A percentile compares a stretch with the other conserved stretches of the same genome.
Evolutionary conservation across 2,113 vertebrate species (phyloP).

Genomic region (Trichechus manatus): DNA sequence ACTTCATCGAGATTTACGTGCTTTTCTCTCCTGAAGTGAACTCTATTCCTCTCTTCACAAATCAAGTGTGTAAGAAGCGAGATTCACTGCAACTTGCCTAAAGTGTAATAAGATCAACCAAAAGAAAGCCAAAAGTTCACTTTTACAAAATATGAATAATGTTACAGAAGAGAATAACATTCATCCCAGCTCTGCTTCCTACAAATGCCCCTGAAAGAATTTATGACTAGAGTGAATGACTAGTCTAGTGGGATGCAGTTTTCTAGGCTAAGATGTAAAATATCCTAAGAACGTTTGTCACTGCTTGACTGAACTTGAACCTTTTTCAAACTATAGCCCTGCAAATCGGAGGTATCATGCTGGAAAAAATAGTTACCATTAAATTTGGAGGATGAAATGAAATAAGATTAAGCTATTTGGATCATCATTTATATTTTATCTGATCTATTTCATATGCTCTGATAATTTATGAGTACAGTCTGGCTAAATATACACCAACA

Average conservation of each 20-base stretch:
- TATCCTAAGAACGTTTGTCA: conserved; percentile 53
- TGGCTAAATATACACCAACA: conserved; percentile 50
- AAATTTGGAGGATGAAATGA: not conserved
- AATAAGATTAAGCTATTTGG: conserved; percentile 48
- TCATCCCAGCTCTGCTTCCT: conserved; percentile 24
- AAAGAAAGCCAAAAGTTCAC: conserved; percentile 54
- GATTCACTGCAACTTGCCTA: conserved; percentile 29
- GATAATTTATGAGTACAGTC: conserved; percentile 46
- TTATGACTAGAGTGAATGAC: conserved; percentile 60
- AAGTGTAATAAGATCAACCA: conserved; percentile 66
- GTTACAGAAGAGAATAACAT: conserved; percentile 2
- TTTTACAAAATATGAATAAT: conserved; percentile 67
- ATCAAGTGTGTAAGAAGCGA: conserved; percentile 40
- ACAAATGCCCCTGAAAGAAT: conserved; percentile 58
- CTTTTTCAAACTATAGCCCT: conserved; percentile 54
- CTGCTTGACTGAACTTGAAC: conserved; percentile 20
- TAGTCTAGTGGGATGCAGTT: conserved; percentile 22
- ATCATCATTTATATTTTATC: conserved; percentile 16
- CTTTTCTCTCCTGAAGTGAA: conserved; percentile 65
- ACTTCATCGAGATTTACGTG: conserved; percentile 56
- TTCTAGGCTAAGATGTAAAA: conserved; percentile 68
- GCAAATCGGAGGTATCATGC: conserved; percentile 45
- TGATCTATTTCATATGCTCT: not conserved
- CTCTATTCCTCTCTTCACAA: conserved; percentile 55
- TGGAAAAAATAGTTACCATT: conserved; percentile 43